Percentiles rank a stretch among this genome's conserved stretches.
Evolutionary conservation across 2,797 vertebrate genomes (phyloP).

Genomic region (Xiphophorus birchmanni): DNA sequence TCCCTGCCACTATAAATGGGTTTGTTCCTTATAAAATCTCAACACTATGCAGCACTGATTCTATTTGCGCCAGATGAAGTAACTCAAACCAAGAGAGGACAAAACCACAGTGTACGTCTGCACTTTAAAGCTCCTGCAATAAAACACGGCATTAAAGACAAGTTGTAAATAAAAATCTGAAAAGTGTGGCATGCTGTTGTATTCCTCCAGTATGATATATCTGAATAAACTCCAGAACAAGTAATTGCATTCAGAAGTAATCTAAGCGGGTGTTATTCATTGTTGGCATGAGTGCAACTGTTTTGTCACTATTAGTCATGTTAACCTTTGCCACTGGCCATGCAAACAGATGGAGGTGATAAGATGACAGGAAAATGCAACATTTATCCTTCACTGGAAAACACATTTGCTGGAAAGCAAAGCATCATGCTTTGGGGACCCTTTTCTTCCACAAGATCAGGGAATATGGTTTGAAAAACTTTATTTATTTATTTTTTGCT

Average conservation of each 20-base stretch:
- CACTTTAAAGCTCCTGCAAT: not conserved
- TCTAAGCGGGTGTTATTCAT: not conserved
- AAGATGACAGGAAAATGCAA: not conserved
- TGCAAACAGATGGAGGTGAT: not conserved
- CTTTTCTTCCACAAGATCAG: not conserved
- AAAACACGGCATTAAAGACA: not conserved
- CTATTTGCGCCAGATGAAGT: constrained; percentile 11
- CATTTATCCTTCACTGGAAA: not conserved
- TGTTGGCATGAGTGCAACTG: not conserved
- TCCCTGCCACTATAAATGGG: constrained; percentile 16
- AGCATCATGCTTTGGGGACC: not conserved
- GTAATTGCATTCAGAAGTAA: not conserved
- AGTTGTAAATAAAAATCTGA: not conserved
- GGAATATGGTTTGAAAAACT: not conserved
- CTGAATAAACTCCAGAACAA: not conserved
- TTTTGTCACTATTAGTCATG: not conserved
- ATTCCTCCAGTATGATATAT: not conserved
- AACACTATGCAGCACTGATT: constrained; percentile 20
- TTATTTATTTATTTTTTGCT: not conserved
- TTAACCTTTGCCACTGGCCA: not conserved
- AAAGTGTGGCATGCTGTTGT: not conserved
- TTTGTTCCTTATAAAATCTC: constrained; percentile 17
- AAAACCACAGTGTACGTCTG: not conserved
- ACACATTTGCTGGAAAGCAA: not conserved
- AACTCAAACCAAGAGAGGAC: constrained; percentile 7